Conservation (phyloP, 1,140 invertebrate species). For the Tetramorium simillimum region DNA sequence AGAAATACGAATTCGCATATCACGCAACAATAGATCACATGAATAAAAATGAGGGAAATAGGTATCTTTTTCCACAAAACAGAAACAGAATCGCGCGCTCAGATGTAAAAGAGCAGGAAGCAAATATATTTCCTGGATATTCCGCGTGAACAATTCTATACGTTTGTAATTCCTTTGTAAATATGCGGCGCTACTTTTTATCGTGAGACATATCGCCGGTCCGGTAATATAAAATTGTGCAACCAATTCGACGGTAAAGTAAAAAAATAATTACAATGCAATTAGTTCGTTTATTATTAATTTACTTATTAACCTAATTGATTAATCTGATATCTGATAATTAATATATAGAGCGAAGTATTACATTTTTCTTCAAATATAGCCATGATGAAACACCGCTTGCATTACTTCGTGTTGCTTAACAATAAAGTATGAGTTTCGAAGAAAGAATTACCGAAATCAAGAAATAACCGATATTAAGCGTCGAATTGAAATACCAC, state of each 20-base stretch:
- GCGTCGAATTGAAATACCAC: neutral
- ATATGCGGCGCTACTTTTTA: neutral
- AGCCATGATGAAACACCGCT: neutral
- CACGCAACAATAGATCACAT: slow-evolving; percentile 13
- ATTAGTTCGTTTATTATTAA: neutral
- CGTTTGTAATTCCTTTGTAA: slow-evolving; percentile 2
- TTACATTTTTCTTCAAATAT: neutral
- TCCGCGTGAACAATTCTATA: slow-evolving; percentile 6
- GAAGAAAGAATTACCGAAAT: neutral
- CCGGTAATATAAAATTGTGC: neutral
- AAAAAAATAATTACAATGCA: neutral
- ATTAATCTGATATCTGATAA: neutral
- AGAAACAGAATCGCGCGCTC: neutral
- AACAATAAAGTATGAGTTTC: neutral
- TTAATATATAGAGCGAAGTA: neutral
- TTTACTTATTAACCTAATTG: neutral
- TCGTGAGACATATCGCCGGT: neutral
- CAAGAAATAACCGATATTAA: neutral
- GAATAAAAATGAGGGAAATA: slow-evolving; percentile 25
- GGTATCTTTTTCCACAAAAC: neutral
- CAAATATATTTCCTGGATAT: neutral
- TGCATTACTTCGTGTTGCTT: neutral
- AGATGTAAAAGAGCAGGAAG: slow-evolving; percentile 11
- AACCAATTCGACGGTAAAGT: neutral
- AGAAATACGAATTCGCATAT: neutral